Percentiles rank a stretch among this genome's conserved stretches.
Conservation (phyloP, 2,797 vertebrate species). For the Phrynocephalus vlangalii region DNA sequence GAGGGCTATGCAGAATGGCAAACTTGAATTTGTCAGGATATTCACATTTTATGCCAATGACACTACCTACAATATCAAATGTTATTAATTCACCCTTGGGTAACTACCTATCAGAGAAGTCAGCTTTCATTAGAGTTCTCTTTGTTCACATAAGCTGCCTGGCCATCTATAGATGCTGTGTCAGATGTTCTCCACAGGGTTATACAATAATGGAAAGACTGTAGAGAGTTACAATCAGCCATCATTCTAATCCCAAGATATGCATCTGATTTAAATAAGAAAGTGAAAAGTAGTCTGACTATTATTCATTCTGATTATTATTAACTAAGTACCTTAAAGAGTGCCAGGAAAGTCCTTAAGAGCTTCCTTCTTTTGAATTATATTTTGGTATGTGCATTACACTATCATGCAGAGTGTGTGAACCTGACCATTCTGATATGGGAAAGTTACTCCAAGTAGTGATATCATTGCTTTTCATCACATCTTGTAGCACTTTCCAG, state of each 20-base stretch:
- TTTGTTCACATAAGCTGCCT: slow-evolving; percentile 7
- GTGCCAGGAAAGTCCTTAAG: slow-evolving; percentile 37
- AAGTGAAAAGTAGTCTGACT: slow-evolving; percentile 17
- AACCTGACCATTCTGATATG: not conserved
- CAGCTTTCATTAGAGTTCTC: slow-evolving; percentile 9
- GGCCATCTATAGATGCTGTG: slow-evolving; percentile 12
- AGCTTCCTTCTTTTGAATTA: slow-evolving; percentile 23
- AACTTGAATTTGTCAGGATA: slow-evolving; percentile 15
- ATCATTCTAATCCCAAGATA: not conserved
- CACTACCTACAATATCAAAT: slow-evolving; percentile 5
- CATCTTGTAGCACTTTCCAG: not conserved
- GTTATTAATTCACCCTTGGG: slow-evolving; percentile 20
- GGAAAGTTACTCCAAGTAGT: not conserved
- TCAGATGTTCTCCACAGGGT: not conserved
- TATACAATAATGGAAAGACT: not conserved
- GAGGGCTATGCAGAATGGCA: not conserved
- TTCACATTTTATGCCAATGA: not conserved
- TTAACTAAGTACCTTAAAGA: not conserved
- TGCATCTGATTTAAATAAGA: slow-evolving; percentile 29
- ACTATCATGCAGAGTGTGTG: not conserved
- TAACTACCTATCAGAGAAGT: slow-evolving; percentile 26
- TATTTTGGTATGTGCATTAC: not conserved
- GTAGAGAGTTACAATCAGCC: not conserved
- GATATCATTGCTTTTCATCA: slow-evolving; percentile 3
- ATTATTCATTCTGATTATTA: slow-evolving; percentile 11